These are phyloP conservation scores for Colistium nudipinnis DNA, from an alignment of 2,113 vertebrate species.

Conservation along the genomic window DNA sequence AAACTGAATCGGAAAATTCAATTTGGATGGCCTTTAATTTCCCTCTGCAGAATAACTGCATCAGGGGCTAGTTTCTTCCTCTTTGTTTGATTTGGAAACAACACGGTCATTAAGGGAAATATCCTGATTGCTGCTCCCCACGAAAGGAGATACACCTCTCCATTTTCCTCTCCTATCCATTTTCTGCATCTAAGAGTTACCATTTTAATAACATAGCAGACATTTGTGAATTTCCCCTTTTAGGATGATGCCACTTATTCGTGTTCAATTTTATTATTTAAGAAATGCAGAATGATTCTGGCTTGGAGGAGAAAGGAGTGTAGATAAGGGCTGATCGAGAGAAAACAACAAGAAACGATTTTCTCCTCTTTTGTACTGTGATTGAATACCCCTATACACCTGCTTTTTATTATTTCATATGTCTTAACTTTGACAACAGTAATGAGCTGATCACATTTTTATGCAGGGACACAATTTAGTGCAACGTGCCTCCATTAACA, in stretches of 20 bases:
- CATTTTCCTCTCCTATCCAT: too few relatives aligned
- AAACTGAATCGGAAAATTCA: not conserved
- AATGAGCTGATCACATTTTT: not conserved
- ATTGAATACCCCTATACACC: not conserved
- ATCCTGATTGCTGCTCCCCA: slow-evolving; percentile 3
- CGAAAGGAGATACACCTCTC: slow-evolving; percentile 5
- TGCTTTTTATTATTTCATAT: not conserved
- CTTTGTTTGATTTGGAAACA: slow-evolving; percentile 12
- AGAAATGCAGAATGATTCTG: slow-evolving; percentile 22
- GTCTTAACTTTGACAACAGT: not conserved
- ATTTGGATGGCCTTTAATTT: slow-evolving; percentile 22
- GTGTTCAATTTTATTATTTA: slow-evolving; percentile 39
- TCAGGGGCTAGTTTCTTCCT: slow-evolving; percentile 7
- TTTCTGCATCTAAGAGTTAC: slow-evolving; percentile 38
- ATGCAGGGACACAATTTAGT: not conserved
- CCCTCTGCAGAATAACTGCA: slow-evolving; percentile 5
- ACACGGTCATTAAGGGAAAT: not conserved
- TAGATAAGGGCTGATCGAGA: not conserved
- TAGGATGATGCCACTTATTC: slow-evolving; percentile 29
- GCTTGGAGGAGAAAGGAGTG: not conserved
- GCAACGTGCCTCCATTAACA: not conserved
- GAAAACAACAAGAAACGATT: slow-evolving; percentile 1
- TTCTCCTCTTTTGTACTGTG: not conserved
- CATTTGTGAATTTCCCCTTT: slow-evolving; percentile 30
- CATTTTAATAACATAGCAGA: slow-evolving; percentile 53